These are phyloP conservation scores for Synodontis membranacea DNA, from an alignment of 2,113 vertebrate species.

Conservation along the genomic window DNA sequence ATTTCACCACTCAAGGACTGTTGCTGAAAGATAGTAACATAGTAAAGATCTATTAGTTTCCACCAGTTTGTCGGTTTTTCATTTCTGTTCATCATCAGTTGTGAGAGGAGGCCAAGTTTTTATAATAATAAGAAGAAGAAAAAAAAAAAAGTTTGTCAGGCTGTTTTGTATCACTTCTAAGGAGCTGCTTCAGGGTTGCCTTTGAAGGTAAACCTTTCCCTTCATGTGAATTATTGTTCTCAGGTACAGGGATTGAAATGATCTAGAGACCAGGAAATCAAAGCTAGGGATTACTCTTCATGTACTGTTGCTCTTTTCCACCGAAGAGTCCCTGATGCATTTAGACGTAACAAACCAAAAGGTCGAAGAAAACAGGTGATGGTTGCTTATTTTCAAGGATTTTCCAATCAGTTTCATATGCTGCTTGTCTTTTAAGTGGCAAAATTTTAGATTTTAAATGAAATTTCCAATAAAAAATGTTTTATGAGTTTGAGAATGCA, in stretches of 20 bases:
- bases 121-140: slow-evolving; percentile 48
- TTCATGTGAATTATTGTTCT: slow-evolving; percentile 37
- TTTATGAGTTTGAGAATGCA: slow-evolving; percentile 39
- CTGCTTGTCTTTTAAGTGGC: slow-evolving; percentile 34
- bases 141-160: slow-evolving; percentile 51
- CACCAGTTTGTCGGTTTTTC: slow-evolving; percentile 8
- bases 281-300: slow-evolving; percentile 13
- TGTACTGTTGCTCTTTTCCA: slow-evolving; percentile 2
- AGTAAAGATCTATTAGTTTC: slow-evolving; percentile 30
- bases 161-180: slow-evolving; percentile 48
- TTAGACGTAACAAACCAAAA: background rate
- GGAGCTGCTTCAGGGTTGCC: slow-evolving; percentile 49
- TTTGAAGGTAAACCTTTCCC: slow-evolving; percentile 31
- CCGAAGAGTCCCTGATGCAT: slow-evolving; percentile 12
- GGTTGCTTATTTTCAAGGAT: slow-evolving; percentile 11
- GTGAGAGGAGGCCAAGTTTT: slow-evolving; percentile 44
- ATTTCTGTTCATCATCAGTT: slow-evolving; percentile 36
- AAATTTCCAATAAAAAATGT: slow-evolving; percentile 39
- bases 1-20: background rate
- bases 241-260: slow-evolving; percentile 39
- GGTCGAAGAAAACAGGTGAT: slow-evolving; percentile 14
- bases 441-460: slow-evolving; percentile 32
- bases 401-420: slow-evolving; percentile 9
- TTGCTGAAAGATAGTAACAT: slow-evolving; percentile 32
- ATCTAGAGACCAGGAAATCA: slow-evolving; percentile 39